Evolutionary conservation across 2,113 vertebrate genomes (phyloP), one percentile per base, ranked within the genome.

Genomic region (Nerophis lumbriciformis): DNA sequence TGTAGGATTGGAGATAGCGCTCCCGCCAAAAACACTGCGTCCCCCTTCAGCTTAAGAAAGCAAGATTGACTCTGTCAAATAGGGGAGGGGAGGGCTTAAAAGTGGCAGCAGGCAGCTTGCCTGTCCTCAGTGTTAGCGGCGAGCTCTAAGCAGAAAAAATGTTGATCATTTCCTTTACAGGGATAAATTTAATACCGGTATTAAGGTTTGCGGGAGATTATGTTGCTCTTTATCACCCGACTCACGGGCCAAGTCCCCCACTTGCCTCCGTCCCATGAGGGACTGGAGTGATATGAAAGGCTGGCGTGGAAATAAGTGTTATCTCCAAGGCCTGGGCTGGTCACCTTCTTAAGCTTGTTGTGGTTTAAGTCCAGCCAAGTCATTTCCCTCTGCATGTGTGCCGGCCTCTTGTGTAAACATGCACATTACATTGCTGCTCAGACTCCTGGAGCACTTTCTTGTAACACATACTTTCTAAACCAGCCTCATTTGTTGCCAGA

Each of bases 121-220:
- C 54, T 69, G 59, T 51, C 69, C 73, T 59, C 68, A 59, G 75
- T 80, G 68, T 57, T 75, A 69, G 65, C 53, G 66, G 60, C 48
- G 48, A 44, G 58, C 50, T 55, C 75, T 79, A 65, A 68, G 73
- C 67, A 69, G 62, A 16, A 49, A 66, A 59, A 68, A 71, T 81
- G 81, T 76, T 73, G 71, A 76, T 76, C 68, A 79, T 80, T 83
- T 80, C 53, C 66, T 80, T 82, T 73, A 74, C 83, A 74, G 68
- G 38, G 62, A 71, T 68, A 62, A 42, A 81, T 78, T 74, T 81
- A 75, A 85, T 77, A 61, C 63, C 42, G 12, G 73, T 59, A 83
- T 87, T 80, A 76, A 77, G 67, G 73, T 57, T 73, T 84, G 67
- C 65, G 62, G 61, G 56, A 76, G 78, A 84, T 88, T 83, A 84